Conservation (phyloP, 2,888 invertebrate species). For the Gastracanthus pulcherrimus region DNA sequence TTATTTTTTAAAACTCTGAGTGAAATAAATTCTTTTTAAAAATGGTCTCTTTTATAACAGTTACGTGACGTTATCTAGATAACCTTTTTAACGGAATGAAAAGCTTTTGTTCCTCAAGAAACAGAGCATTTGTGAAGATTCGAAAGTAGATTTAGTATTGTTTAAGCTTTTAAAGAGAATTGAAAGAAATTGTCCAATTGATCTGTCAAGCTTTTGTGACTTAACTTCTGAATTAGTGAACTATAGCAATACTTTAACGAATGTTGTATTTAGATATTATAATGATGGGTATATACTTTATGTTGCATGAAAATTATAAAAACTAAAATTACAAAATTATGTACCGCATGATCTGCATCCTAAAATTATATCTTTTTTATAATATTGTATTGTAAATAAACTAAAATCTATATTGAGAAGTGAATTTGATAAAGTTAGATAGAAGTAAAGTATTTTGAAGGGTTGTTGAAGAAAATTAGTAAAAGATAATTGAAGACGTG, state of each 20-base stretch:
- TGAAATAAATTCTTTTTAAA: not conserved
- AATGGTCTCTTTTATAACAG: not conserved
- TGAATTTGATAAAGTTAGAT: not conserved
- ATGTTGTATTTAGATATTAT: not conserved
- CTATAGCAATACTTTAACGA: not conserved
- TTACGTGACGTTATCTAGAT: not conserved
- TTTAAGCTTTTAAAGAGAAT: not conserved
- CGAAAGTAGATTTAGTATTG: not conserved
- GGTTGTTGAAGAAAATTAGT: constrained; percentile 16
- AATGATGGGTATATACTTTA: not conserved
- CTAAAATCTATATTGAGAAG: not conserved
- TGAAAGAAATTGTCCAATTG: not conserved
- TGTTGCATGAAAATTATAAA: constrained; percentile 45
- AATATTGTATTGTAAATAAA: constrained; percentile 13
- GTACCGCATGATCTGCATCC: constrained; percentile 27
- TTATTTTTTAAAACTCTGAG: not conserved
- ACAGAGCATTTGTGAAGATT: constrained; percentile 8
- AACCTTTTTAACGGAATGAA: constrained; percentile 39
- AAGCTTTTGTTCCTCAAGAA: constrained; percentile 7
- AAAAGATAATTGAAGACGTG: not conserved
- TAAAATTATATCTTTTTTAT: constrained; percentile 15
- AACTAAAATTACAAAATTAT: not conserved
- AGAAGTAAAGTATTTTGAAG: constrained; percentile 7
- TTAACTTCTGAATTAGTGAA: not conserved
- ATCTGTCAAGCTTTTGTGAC: constrained; percentile 3